Evolutionary conservation across 2,797 vertebrate species (phyloP), one percentile per base, ranked within the genome.

Genomic region (Malacoctenus gilli): DNA sequence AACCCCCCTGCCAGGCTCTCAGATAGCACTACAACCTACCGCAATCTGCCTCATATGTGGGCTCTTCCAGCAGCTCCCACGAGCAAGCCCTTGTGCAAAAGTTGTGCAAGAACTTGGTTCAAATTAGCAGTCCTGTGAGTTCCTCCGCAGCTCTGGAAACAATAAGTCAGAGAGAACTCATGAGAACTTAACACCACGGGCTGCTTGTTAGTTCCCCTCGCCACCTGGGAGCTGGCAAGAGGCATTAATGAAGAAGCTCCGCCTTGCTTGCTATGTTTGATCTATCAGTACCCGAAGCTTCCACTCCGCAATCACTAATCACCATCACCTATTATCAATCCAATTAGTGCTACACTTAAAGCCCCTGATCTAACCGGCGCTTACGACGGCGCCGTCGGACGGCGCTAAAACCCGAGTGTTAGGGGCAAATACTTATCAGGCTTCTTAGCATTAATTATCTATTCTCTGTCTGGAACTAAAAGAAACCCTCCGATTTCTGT

Each of bases 371-470:
- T 10, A 49, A 32, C 5, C 37, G 30, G n/a, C 28, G 34, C 21
- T 43, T 31, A 39, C 37, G 34, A 43, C 28, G 14, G 15, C 7
- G 13, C 9, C 25, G 23, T 69, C 62, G 52, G 28, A 48, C 20
- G 65, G 28, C 11, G 22, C 25, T n/a, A n/a, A 59, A 46, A 28
- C 14, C 57, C 3, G 47, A 55, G 50, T 61, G 50, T 69, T 21
- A n/a, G 35, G 21, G 32, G 32, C 20, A 41, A 56, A 56, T 56
- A 47, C 63, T 72, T 51, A 72, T 59, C 42, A 61, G 37, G 7
- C 39, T 43, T 9, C 19, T 69, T 28, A 46, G 15, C 16, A 50
- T 50, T 46, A 57, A 62, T 16, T 43, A 16, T n/a, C n/a, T n/a
- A n/a, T n/a, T n/a, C n/a, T n/a, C 60, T 38, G 10, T 58, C 15